These are phyloP conservation scores for Thalpophila matura DNA, from an alignment of 2,888 invertebrate genomes.

Conservation along the genomic window DNA sequence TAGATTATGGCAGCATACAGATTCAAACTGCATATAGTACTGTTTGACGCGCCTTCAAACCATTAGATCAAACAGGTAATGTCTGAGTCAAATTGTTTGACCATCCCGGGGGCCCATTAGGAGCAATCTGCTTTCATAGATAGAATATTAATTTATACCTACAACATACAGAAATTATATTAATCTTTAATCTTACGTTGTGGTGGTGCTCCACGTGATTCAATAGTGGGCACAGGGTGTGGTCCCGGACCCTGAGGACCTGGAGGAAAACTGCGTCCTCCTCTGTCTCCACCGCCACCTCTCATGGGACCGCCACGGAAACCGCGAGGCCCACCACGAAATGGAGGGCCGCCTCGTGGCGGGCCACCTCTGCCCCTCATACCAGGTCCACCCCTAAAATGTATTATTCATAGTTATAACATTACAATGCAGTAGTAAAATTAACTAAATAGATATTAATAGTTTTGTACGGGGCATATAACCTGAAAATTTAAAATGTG, in stretches of 20 bases:
- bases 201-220: constrained; percentile 82
- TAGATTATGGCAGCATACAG: too few species aligned
- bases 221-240: constrained; percentile 87
- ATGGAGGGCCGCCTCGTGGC: constrained; percentile 75
- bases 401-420: not conserved
- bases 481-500: constrained; percentile 20
- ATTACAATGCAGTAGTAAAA: not conserved
- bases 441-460: not conserved
- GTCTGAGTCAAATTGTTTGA: too few species aligned
- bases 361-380: constrained; percentile 86
- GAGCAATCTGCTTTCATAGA: too few species aligned
- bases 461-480: not conserved
- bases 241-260: constrained; percentile 88
- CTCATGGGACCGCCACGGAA: constrained; percentile 86
- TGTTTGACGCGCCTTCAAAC: too few species aligned
- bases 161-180: too few species aligned
- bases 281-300: constrained; percentile 83
- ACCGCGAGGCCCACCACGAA: constrained; percentile 84
- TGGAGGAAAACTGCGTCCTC: constrained; percentile 84
- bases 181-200: constrained; percentile 81
- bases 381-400: constrained; percentile 78
- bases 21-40: too few species aligned
- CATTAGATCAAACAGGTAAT: too few species aligned
- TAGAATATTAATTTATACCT: too few species aligned
- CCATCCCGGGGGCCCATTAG: too few species aligned